Base-by-base conservation (phyloP, 2,797 vertebrate genomes). In the Harpagifer antarcticus region DNA sequence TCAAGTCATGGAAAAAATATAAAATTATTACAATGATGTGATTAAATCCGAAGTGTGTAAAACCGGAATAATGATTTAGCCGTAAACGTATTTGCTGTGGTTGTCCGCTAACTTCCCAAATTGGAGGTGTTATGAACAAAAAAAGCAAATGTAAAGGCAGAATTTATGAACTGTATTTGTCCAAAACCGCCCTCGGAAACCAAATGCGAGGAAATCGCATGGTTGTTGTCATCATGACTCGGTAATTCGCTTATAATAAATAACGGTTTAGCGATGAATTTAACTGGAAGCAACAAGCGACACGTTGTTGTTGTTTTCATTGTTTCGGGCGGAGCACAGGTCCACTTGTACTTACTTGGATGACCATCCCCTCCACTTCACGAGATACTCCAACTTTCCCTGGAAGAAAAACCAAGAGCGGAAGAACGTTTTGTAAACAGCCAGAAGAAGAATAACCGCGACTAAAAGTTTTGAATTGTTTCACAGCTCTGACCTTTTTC, bases 321-420 rank as follows among this genome's bases (percentile, higher is more conserved):
- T 96, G 95, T 95, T 93, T 86, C 47, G 79, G 74, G 73, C 78
- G 23, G 50, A 69, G 77, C 83, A 37, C 33, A 52, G 82, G 75
- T 64, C 66, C 85, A 59, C 86, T 82, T 50, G 86, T 65, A 97
- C 98, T 98, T 91, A 99, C 98, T 98, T 98, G 95, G 97, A 97
- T 75, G 98, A 98, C 98, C 98, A 99, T 93, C 98, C 98, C 74
- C 97, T 95, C 98, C 98, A 99, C 96, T 99, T 99, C 91, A 99
- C 97, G 86, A 98, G 95, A 94, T 97, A 99, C 95, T 99, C 97
- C 93, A 97, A 95, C 95, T 97, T 99, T 89, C 97, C 97, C 98
- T 98, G 94, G 10, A 3, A 62, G 45, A 43, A 44, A 45, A 23
- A 27, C 44, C 15, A 45, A 19, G 12, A 64, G 37, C 40, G n/a